Evolutionary conservation across 2,797 vertebrate genomes (phyloP).

Genomic region (Heterohyrax brucei): DNA sequence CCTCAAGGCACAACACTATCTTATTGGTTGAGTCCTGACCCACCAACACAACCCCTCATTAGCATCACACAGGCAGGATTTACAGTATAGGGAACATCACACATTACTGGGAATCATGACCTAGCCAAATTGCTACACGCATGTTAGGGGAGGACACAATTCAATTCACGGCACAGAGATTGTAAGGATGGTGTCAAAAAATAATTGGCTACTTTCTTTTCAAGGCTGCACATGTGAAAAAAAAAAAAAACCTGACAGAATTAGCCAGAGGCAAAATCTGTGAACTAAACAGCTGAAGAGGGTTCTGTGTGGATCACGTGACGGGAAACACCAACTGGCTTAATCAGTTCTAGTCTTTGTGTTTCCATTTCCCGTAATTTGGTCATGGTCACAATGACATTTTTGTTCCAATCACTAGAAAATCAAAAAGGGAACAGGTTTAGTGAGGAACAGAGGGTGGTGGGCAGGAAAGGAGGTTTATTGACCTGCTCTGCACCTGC

Average conservation of each 20-base stretch:
- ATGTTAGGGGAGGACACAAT: too few species aligned
- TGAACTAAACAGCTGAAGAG: conserved; percentile 22
- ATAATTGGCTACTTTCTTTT: conserved; percentile 4
- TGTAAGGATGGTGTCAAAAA: background rate
- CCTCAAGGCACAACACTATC: too few species aligned
- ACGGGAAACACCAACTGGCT: conserved; percentile 70
- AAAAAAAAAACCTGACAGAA: background rate
- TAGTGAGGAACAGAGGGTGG: background rate
- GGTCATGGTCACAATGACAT: conserved; percentile 63
- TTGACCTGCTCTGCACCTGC: background rate
- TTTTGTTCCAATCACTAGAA: conserved; percentile 49
- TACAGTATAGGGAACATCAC: too few species aligned
- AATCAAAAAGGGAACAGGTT: conserved; percentile 2
- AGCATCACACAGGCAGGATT: too few species aligned
- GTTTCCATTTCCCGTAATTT: conserved; percentile 78
- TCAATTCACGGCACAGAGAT: background rate
- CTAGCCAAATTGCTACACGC: too few species aligned
- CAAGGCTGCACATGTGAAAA: background rate
- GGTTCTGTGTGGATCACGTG: conserved; percentile 16
- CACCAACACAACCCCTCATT: too few species aligned
- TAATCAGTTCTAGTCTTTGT: conserved; percentile 82
- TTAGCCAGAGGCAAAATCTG: conserved; percentile 32
- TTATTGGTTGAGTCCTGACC: too few species aligned
- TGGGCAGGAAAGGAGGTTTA: too few species aligned
- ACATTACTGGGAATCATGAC: too few species aligned